Base-by-base conservation (phyloP, 2,888 invertebrate species). In the Strigamia maritima region DNA sequence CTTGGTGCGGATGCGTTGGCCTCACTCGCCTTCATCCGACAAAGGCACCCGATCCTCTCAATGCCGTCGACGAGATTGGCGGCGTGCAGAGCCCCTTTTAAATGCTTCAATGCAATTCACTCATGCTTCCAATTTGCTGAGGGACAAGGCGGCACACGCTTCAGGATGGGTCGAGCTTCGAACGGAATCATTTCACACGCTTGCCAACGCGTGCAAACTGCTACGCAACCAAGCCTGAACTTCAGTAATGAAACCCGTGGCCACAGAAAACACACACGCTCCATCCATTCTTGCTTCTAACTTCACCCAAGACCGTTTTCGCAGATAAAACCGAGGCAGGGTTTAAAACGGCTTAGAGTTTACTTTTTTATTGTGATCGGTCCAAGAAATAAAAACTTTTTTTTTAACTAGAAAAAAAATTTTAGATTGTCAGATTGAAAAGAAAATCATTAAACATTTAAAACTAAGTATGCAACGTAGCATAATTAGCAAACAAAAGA, bases 1-100 rank as follows among this genome's bases (percentile, higher is more conserved):
- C n/a, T 49, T 49, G n/a, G 49, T 49, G 49, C 49, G 49, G 49
- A 49, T 49, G 49, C 49, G 49, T 49, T 49, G 49, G n/a, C 49
- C 49, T 49, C 49, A 6, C 49, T 49, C 49, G 16, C 49, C 49
- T 49, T 49, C 49, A 49, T 49, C 49, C 49, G 49, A 49, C 49
- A 49, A 49, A 49, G 49, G 49, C 49, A 49, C 49, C 49, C 49
- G 49, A 49, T 49, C 49, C 49, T 19, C 49, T 49, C 49, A 49
- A 49, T 49, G 49, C 49, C 49, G 14, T 49, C 49, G 49, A 49
- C 49, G 49, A 49, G 49, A 49, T 49, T 49, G 49, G 49, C 49
- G 49, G 49, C 49, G 49, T 49, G 49, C 49, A 19, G 19, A 49
- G 49, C 49, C 49, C 49, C 49, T 49, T 49, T 49, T 49, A 49